A percentile compares a stretch with the other conserved stretches of the same genome.
phyloP scores from a whole-genome alignment of 2,797 vertebrate genomes.

The Telmatherina bonti region DNA sequence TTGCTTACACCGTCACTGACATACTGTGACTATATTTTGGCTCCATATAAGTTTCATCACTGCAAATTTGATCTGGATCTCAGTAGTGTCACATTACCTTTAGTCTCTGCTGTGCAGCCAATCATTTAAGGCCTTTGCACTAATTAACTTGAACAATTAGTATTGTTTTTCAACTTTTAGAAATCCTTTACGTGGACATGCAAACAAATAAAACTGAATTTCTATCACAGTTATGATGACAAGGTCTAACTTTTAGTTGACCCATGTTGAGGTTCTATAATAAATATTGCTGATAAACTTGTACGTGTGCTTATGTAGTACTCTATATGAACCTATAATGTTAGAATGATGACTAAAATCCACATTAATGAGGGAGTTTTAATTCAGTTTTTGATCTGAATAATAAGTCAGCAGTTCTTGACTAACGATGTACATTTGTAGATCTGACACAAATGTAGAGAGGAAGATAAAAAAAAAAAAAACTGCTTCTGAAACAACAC shows the following conservation, averaged over 20 bases:
- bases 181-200: neutral
- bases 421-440: neutral
- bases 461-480: too few species aligned
- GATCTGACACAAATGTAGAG: neutral
- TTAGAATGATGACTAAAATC: neutral
- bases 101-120: too few species aligned
- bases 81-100: too few species aligned
- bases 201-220: neutral
- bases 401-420: neutral
- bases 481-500: neutral
- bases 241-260: neutral
- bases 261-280: neutral
- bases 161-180: neutral
- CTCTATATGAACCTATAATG: neutral
- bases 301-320: neutral
- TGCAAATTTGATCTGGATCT: too few species aligned
- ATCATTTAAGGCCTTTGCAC: too few species aligned
- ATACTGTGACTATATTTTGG: too few species aligned
- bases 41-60: too few species aligned
- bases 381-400: neutral
- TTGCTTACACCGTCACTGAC: too few species aligned
- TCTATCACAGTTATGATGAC: neutral
- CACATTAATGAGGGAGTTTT: neutral
- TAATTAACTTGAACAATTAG: too few species aligned
- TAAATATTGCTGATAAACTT: neutral